Conservation (phyloP, 2,113 vertebrate genomes). For the Pelmatolapia mariae region DNA sequence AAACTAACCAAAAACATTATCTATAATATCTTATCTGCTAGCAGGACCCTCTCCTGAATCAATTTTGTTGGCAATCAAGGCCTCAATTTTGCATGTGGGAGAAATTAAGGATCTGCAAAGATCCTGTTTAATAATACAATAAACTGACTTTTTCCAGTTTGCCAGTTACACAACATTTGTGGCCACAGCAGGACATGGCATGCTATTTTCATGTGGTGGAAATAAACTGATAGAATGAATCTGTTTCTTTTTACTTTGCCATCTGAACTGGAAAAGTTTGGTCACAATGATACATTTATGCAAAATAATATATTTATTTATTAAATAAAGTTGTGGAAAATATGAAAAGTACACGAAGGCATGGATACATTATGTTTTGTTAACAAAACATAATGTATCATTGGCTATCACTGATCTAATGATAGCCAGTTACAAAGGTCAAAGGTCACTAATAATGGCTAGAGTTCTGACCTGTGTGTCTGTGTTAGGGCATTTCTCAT, state of each 20-base stretch:
- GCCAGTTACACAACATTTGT: neutral
- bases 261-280: neutral
- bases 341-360: neutral
- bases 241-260: neutral
- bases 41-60: neutral
- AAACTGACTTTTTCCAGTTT: neutral
- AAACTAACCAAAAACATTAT: neutral
- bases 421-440: neutral
- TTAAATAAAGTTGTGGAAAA: neutral
- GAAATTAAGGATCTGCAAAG: neutral
- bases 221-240: neutral
- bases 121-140: neutral
- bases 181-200: neutral
- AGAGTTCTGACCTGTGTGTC: slow-evolving; percentile 74
- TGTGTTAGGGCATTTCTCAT: slow-evolving; percentile 89
- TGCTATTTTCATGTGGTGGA: neutral
- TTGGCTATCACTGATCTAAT: neutral
- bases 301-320: neutral
- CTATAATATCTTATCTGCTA: neutral
- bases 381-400: neutral
- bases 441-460: neutral
- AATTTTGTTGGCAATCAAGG: neutral
- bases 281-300: neutral
- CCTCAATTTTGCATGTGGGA: neutral
- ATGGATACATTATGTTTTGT: neutral